A percentile compares a stretch with the other conserved stretches of the same genome.
Evolutionary conservation across 2,888 invertebrate species (phyloP).

Genomic region (Parnassius mnemosyne): DNA sequence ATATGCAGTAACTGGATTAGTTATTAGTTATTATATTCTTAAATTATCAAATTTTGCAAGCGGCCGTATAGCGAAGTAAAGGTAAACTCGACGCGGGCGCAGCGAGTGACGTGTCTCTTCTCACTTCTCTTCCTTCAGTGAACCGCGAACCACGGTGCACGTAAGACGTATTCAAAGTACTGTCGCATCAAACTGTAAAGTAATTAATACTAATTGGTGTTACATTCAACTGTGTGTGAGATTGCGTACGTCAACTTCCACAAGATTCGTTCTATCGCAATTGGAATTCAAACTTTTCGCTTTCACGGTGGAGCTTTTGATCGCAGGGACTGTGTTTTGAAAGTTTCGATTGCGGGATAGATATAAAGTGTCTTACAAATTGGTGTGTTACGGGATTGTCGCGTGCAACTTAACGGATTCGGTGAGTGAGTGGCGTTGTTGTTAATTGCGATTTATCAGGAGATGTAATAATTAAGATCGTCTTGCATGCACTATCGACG

Average conservation of each 20-base stretch:
- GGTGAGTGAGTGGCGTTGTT: slow-evolving; percentile 30
- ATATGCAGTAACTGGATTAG: neutral
- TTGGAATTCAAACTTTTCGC: slow-evolving; percentile 31
- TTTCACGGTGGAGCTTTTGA: slow-evolving; percentile 38
- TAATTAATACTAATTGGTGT: slow-evolving; percentile 53
- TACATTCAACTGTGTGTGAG: slow-evolving; percentile 44
- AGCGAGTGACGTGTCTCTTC: slow-evolving; percentile 73
- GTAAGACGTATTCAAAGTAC: slow-evolving; percentile 41
- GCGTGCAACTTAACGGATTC: slow-evolving; percentile 42
- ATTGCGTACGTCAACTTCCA: slow-evolving; percentile 24
- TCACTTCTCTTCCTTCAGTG: slow-evolving; percentile 67
- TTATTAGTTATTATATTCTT: slow-evolving; percentile 11
- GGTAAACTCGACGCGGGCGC: slow-evolving; percentile 74
- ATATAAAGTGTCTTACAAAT: slow-evolving; percentile 49
- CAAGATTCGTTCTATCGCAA: slow-evolving; percentile 30
- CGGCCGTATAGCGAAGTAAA: slow-evolving; percentile 57
- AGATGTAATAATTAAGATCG: slow-evolving; percentile 17
- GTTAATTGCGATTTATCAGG: slow-evolving; percentile 25
- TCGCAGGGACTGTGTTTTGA: slow-evolving; percentile 62
- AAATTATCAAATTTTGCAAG: slow-evolving; percentile 53
- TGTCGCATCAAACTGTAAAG: slow-evolving; percentile 28
- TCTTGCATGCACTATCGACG: slow-evolving; percentile 9
- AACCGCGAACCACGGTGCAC: slow-evolving; percentile 58
- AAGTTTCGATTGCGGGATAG: slow-evolving; percentile 47
- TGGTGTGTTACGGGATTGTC: slow-evolving; percentile 64